A percentile compares a stretch with the other conserved stretches of the same genome.
These are phyloP conservation scores for Neopipo cinnamomea DNA, from an alignment of 2,113 vertebrate species.

Conservation along the genomic window DNA sequence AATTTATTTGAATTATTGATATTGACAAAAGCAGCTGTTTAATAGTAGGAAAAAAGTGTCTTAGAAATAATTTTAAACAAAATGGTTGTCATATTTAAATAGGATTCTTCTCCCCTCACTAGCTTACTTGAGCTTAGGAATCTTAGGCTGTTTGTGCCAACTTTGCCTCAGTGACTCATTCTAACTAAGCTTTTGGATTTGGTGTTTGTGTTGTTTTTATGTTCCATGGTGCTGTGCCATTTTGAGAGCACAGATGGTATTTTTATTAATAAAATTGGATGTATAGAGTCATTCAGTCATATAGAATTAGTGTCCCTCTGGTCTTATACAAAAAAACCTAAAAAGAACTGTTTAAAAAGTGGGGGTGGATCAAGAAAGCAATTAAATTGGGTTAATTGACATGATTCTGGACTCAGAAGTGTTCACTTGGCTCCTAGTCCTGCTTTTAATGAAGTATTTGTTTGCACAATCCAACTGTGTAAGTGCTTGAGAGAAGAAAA, in stretches of 20 bases:
- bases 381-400: conserved; percentile 44
- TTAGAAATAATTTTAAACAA: neutral
- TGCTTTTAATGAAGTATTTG: conserved; percentile 46
- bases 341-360: neutral
- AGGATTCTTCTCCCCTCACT: neutral
- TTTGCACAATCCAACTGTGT: conserved; percentile 55
- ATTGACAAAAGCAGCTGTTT: neutral
- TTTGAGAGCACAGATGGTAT: neutral
- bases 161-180: conserved; percentile 11
- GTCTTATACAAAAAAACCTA: neutral
- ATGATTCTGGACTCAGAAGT: neutral
- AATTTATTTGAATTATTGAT: neutral
- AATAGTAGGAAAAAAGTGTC: neutral
- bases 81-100: neutral
- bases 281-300: neutral
- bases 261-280: conserved; percentile 12
- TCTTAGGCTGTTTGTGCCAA: neutral
- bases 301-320: neutral
- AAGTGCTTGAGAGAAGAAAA: neutral
- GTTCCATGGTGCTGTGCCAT: neutral
- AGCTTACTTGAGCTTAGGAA: neutral
- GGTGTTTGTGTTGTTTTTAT: neutral
- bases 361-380: neutral
- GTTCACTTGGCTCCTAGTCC: conserved; percentile 1
- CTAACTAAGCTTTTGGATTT: neutral